Evolutionary conservation across 2,888 invertebrate species (phyloP).

Genomic region (Eudasyphora cyanicolor): DNA sequence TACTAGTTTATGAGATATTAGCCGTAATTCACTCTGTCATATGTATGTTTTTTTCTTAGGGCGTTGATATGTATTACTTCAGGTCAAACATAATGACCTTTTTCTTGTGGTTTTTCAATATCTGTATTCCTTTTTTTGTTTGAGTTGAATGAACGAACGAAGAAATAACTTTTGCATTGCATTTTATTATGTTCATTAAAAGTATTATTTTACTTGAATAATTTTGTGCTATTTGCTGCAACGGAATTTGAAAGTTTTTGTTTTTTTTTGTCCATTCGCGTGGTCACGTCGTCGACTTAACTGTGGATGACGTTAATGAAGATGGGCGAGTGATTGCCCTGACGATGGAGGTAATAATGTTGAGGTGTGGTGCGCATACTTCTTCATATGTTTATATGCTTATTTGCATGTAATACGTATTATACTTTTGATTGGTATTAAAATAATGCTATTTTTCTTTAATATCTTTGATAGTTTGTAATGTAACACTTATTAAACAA

Average conservation of each 20-base stretch:
- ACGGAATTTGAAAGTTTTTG: conserved; percentile 65
- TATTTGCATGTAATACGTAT: neutral
- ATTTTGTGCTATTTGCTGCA: conserved; percentile 63
- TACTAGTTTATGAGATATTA: no score
- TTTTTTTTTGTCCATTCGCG: conserved; percentile 54
- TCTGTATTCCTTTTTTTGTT: no score
- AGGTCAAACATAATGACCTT: no score
- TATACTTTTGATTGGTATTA: neutral
- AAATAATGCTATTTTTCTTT: no score
- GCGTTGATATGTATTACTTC: no score
- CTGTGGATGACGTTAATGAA: conserved; percentile 37
- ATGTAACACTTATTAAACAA: no score
- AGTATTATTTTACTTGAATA: conserved; percentile 58
- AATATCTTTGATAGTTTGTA: no score
- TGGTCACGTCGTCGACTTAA: conserved; percentile 59
- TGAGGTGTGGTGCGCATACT: conserved; percentile 35
- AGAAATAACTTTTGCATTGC: conserved; percentile 32
- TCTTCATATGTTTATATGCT: neutral
- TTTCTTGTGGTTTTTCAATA: no score
- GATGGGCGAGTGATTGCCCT: conserved; percentile 27
- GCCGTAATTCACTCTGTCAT: no score
- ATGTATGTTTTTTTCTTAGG: no score
- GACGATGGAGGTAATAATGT: conserved; percentile 24
- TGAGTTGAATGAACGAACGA: no score
- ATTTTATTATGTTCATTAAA: conserved; percentile 45